Evolutionary conservation across 2,888 invertebrate species (phyloP).

Genomic region (Orchesellides sinensis): DNA sequence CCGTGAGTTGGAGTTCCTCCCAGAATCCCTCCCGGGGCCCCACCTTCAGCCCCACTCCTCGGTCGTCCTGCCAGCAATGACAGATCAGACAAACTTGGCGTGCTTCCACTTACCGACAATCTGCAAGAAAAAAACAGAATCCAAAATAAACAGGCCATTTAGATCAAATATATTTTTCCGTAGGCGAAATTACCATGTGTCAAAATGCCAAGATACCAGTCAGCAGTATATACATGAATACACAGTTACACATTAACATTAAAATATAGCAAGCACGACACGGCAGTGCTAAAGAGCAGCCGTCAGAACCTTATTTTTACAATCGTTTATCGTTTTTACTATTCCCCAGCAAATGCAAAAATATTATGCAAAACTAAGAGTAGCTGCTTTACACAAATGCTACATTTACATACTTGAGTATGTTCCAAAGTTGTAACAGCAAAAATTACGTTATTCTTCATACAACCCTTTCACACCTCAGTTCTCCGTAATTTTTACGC

Average conservation of each 20-base stretch:
- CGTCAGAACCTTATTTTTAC: no score
- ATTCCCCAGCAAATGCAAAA: not conserved
- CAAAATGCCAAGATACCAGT: constrained; percentile 40
- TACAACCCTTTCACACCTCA: constrained; percentile 7
- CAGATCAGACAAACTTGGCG: constrained; percentile 72
- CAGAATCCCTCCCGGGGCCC: constrained; percentile 64
- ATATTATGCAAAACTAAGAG: not conserved
- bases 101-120: constrained; percentile 72
- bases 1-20: constrained; percentile 72
- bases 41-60: constrained; percentile 70
- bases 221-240: not conserved
- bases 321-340: no score
- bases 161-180: constrained; percentile 45
- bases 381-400: not conserved
- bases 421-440: no score
- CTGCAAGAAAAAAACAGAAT: constrained; percentile 66
- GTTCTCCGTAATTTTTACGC: constrained; percentile 38
- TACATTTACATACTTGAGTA: not conserved
- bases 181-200: constrained; percentile 49
- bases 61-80: constrained; percentile 72
- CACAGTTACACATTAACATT: not conserved
- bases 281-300: no score
- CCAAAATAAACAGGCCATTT: constrained; percentile 59
- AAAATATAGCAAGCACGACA: not conserved
- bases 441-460: no score